Evolutionary conservation across 2,797 vertebrate species (phyloP).

Genomic region (Acrossocheilus fasciatus): DNA sequence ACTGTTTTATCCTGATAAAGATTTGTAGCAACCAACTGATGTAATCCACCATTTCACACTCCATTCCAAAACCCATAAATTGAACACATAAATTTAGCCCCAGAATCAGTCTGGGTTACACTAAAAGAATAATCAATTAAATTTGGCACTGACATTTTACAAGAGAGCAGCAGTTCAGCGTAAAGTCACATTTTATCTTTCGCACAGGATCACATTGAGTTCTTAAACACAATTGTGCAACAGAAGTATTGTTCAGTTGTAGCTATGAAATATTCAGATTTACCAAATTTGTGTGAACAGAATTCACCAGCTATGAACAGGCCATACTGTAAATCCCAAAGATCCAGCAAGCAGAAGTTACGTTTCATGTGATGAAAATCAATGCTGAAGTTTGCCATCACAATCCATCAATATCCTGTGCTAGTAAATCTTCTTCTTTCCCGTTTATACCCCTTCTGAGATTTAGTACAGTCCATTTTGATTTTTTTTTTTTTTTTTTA

Average conservation of each 20-base stretch:
- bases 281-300: not conserved
- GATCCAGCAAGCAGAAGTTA: constrained; percentile 2
- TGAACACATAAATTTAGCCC: constrained; percentile 4
- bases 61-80: constrained; percentile 22
- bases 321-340: constrained; percentile 18
- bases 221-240: not conserved
- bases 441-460: constrained; percentile 14
- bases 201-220: not conserved
- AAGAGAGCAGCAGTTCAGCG: constrained; percentile 13
- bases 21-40: constrained; percentile 3
- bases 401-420: constrained; percentile 33
- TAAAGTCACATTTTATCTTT: constrained; percentile 22
- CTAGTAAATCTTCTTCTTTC: constrained; percentile 29
- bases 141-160: constrained; percentile 22
- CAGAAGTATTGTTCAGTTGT: not conserved
- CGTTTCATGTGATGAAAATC: constrained; percentile 17
- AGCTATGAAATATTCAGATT: not conserved
- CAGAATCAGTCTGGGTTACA: constrained; percentile 31
- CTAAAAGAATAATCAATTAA: constrained; percentile 34
- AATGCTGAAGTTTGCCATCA: constrained; percentile 20
- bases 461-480: constrained; percentile 17
- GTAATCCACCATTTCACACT: constrained; percentile 28
- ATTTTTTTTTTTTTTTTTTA: not conserved
- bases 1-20: constrained; percentile 35
- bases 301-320: not conserved